These are phyloP conservation scores for Danionella dracula DNA, from an alignment of 2,797 vertebrate species.

Conservation along the genomic window DNA sequence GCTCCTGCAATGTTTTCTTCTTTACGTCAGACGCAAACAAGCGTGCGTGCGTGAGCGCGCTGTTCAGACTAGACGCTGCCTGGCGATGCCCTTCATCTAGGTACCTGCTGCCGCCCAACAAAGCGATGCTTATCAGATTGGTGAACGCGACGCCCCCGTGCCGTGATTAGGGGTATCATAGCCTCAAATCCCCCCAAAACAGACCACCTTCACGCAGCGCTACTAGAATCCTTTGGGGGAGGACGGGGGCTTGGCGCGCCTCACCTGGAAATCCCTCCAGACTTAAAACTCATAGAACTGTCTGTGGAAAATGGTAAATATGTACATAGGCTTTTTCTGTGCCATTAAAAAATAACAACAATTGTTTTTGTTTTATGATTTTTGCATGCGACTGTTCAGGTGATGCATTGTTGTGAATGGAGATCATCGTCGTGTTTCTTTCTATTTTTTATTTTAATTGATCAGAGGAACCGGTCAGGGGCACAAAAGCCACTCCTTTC, in stretches of 20 bases:
- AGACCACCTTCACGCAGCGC: neutral
- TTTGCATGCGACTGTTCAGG: too few relatives aligned
- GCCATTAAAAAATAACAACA: too few relatives aligned
- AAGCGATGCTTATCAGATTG: conserved; percentile 12
- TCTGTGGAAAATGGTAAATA: too few relatives aligned
- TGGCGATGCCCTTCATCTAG: conserved; percentile 8
- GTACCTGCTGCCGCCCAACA: conserved; percentile 4
- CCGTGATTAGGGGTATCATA: conserved; percentile 5
- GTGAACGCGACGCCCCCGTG: conserved; percentile 12
- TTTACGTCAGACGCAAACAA: conserved; percentile 62
- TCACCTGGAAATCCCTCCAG: neutral
- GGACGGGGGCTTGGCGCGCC: conserved; percentile 17
- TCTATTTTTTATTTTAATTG: too few relatives aligned
- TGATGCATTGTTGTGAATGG: too few relatives aligned
- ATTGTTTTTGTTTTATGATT: too few relatives aligned
- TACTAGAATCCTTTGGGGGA: conserved; percentile 10
- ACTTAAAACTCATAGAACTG: conserved; percentile 2
- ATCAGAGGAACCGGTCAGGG: too few relatives aligned
- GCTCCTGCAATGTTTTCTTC: conserved; percentile 38
- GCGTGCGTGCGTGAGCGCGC: conserved; percentile 62
- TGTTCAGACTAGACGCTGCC: neutral
- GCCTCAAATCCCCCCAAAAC: conserved; percentile 14
- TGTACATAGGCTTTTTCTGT: too few relatives aligned
- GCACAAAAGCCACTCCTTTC: too few relatives aligned
- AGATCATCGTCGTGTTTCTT: too few relatives aligned